These are phyloP conservation scores for Elymnias hypermnestra DNA, from an alignment of 1,140 invertebrate species.

Conservation along the genomic window DNA sequence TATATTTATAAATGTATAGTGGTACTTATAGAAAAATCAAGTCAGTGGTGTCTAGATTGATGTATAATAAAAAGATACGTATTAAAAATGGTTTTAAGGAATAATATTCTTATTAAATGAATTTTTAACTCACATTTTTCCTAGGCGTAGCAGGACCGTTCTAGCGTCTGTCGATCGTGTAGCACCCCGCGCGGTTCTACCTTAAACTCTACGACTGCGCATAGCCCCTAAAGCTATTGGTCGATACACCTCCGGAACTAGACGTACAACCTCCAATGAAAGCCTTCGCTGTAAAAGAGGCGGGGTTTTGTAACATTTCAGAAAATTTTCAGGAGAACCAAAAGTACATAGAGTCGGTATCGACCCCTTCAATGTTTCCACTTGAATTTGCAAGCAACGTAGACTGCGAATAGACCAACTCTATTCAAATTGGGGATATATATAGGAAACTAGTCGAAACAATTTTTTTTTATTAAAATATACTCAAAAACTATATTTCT, in stretches of 20 bases:
- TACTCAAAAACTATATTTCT: no score
- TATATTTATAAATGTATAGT: constrained; percentile 14
- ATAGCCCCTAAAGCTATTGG: constrained; percentile 54
- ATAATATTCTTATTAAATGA: constrained; percentile 5
- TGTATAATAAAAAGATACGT: no score
- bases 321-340: constrained; percentile 65
- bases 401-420: constrained; percentile 6
- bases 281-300: constrained; percentile 49
- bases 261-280: constrained; percentile 45
- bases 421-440: constrained; percentile 3
- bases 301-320: constrained; percentile 66
- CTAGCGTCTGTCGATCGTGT: constrained; percentile 66
- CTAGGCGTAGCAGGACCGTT: constrained; percentile 63
- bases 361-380: constrained; percentile 40
- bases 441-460: no score
- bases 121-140: constrained; percentile 67
- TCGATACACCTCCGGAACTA: constrained; percentile 41
- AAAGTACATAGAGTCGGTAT: constrained; percentile 46
- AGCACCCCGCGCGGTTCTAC: constrained; percentile 58
- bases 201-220: constrained; percentile 62
- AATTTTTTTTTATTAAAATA: no score
- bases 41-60: no score
- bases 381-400: constrained; percentile 24
- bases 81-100: no score
- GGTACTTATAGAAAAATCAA: no score